These are phyloP conservation scores for Hypomecis atomaria DNA, from an alignment of 2,888 invertebrate species.

Conservation along the genomic window DNA sequence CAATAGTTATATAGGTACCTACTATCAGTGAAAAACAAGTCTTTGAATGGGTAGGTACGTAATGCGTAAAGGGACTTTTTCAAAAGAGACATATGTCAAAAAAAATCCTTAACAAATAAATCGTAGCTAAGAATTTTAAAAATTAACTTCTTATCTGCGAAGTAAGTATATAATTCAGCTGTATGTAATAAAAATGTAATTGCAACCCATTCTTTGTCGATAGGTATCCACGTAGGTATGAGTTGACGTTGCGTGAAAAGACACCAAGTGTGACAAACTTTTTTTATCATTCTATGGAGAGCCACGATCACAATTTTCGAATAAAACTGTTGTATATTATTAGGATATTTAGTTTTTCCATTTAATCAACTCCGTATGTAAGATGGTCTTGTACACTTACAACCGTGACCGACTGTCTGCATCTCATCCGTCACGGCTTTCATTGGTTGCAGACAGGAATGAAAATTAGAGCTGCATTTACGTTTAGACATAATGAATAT, in stretches of 20 bases:
- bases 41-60: too few relatives aligned
- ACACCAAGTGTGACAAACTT: conserved; percentile 4
- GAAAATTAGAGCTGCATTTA: conserved; percentile 5
- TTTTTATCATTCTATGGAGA: neutral
- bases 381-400: conserved; percentile 10
- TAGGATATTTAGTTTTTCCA: neutral
- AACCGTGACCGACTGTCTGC: conserved; percentile 39
- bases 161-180: neutral
- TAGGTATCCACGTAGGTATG: conserved; percentile 14
- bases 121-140: too few relatives aligned
- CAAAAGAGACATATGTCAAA: too few relatives aligned
- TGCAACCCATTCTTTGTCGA: conserved; percentile 35
- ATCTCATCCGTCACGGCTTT: conserved; percentile 36
- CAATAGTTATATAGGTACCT: too few relatives aligned
- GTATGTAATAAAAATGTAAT: conserved; percentile 6
- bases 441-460: conserved; percentile 14
- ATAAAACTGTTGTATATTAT: neutral
- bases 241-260: conserved; percentile 41
- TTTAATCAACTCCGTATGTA: neutral
- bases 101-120: too few relatives aligned
- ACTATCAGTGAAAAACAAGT: too few relatives aligned
- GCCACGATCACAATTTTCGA: neutral
- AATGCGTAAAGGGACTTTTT: too few relatives aligned
- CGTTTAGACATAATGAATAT: neutral
- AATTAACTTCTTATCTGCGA: neutral